These are phyloP conservation scores for Mormyrops boulengeri DNA, from an alignment of 2,797 vertebrate genomes.

Conservation along the genomic window DNA sequence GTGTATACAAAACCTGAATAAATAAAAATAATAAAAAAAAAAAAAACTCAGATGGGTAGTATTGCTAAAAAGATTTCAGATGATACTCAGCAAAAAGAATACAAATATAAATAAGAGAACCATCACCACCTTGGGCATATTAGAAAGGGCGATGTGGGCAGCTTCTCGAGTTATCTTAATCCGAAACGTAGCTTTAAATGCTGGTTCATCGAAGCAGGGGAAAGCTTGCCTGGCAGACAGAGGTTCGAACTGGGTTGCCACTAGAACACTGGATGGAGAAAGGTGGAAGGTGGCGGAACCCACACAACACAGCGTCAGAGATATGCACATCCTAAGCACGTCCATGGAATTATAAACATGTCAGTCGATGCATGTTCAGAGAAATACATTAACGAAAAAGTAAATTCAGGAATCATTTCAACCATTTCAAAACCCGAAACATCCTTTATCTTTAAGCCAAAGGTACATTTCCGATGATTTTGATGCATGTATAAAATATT, in stretches of 20 bases:
- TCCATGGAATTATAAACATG: background rate
- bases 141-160: conserved; percentile 75
- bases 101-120: background rate
- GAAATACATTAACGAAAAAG: background rate
- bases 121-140: conserved; percentile 84
- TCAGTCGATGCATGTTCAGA: background rate
- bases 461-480: background rate
- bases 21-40: background rate
- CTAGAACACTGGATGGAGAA: conserved; percentile 67
- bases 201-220: conserved; percentile 95
- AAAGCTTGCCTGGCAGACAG: conserved; percentile 84
- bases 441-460: background rate
- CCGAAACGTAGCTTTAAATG: conserved; percentile 84
- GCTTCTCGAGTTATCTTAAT: conserved; percentile 76
- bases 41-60: background rate
- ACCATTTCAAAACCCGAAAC: background rate
- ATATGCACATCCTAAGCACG: background rate
- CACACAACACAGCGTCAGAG: background rate
- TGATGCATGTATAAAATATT: background rate
- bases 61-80: background rate
- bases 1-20: background rate
- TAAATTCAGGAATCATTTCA: background rate
- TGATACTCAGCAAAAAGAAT: background rate
- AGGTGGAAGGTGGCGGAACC: background rate
- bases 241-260: conserved; percentile 94